These are phyloP conservation scores for Antheraea assamensis DNA, from an alignment of 2,888 invertebrate species.

Conservation along the genomic window DNA sequence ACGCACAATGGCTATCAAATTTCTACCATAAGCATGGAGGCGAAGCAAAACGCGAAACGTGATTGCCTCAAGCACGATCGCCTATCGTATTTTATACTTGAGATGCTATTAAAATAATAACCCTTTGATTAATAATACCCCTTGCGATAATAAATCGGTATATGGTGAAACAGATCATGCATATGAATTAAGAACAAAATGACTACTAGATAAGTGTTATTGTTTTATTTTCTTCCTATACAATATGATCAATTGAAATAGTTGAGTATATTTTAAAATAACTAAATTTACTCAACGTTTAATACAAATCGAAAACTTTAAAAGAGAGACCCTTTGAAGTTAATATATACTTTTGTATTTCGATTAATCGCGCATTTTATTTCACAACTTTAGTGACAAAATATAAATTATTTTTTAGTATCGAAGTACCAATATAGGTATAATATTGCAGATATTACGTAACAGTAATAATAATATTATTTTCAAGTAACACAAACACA, in stretches of 20 bases:
- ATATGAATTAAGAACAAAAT: background rate
- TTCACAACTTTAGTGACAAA: background rate
- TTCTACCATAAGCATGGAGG: constrained; percentile 48
- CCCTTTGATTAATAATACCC: constrained; percentile 41
- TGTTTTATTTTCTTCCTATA: background rate
- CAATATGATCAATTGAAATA: background rate
- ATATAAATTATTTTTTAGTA: background rate
- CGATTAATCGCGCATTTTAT: background rate
- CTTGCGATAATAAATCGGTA: constrained; percentile 32
- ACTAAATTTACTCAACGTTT: background rate
- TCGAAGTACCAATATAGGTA: background rate
- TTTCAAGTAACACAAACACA: background rate
- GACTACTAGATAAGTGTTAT: background rate
- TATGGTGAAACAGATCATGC: background rate
- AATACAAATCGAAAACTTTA: background rate
- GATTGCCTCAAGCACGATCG: constrained; percentile 55
- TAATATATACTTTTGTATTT: background rate
- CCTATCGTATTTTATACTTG: constrained; percentile 45
- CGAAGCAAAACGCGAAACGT: constrained; percentile 42
- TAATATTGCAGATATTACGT: background rate
- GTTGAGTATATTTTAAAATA: background rate
- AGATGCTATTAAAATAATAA: constrained; percentile 57
- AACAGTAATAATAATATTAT: background rate
- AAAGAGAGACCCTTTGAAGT: background rate
- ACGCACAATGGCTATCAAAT: constrained; percentile 66